These are phyloP conservation scores for Bucco capensis DNA, from an alignment of 2,113 vertebrate genomes.

Conservation along the genomic window DNA sequence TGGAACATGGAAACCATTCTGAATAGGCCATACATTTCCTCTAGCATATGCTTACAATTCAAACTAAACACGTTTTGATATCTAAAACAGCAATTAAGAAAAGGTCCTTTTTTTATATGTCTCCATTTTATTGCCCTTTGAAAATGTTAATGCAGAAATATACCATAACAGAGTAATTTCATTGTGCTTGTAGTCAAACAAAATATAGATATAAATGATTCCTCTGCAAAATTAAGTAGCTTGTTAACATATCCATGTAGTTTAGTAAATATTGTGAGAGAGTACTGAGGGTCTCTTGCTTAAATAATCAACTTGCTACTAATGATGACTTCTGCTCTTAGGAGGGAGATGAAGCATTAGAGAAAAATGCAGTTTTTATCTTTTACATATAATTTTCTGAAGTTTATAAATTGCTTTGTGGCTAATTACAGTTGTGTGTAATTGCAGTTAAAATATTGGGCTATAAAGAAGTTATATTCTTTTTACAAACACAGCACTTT, in stretches of 20 bases:
- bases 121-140: background rate
- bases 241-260: background rate
- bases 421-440: background rate
- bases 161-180: background rate
- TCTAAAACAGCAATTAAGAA: constrained; percentile 10
- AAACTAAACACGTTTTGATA: constrained; percentile 25
- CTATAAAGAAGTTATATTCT: background rate
- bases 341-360: background rate
- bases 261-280: background rate
- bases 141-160: background rate
- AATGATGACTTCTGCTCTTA: background rate
- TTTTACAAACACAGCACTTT: background rate
- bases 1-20: background rate
- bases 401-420: background rate
- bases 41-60: background rate
- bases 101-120: background rate
- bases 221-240: background rate
- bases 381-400: background rate
- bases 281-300: background rate
- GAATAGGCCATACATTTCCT: background rate
- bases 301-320: background rate
- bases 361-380: background rate
- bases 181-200: background rate
- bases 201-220: background rate
- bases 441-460: background rate